Evolutionary conservation across 2,797 vertebrate genomes (phyloP), one percentile per base, ranked within the genome.

Genomic region (Schizopygopsis malacanthus): DNA sequence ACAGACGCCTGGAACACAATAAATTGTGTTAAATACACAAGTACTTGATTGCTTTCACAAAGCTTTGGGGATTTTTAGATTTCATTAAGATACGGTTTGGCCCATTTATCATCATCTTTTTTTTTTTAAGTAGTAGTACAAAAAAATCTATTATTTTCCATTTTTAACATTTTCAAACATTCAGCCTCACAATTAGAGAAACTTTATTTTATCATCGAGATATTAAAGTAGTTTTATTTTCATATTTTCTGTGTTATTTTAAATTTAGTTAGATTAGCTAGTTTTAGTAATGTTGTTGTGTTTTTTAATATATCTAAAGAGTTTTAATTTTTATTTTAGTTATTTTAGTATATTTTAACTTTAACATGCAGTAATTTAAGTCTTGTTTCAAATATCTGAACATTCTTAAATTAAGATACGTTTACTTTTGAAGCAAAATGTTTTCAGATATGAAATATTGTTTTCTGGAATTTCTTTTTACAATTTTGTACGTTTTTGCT

Each of bases 1-100:
- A 95, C 90, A 99, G 94, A 73, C 97, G 96, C 88, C 97, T 97
- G 82, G 1, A 79, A 89, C 73, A 79, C 82, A 79, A 6, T 15
- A 54, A 11, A 59, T 43, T 10, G n/a, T 47, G 45, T 6, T 5
- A 15, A 43, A 45, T 71, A 25, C 6, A 37, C 6, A 25, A 59
- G 4, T 22, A 52, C 10, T 20, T 11, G 43, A 50, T 28, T 13
- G 28, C 16, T 37, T 76, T 76, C 50, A 76, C 10, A 39, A 39
- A 22, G 28, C 47, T 76, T 22, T 37, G 18, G 10, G 16, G 47
- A 54, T 37, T 20, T 37, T 76, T 52, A 20, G 10, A 76, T 65
- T 28, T 6, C 16, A 65, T 73, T 2, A 47, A 72, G 22, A 73
- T 47, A 47, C 22, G 10, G n/a, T 61, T 25, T 12, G n/a, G 59